Conservation (phyloP, 1,140 invertebrate species). For the Drosophila melanica region DNA sequence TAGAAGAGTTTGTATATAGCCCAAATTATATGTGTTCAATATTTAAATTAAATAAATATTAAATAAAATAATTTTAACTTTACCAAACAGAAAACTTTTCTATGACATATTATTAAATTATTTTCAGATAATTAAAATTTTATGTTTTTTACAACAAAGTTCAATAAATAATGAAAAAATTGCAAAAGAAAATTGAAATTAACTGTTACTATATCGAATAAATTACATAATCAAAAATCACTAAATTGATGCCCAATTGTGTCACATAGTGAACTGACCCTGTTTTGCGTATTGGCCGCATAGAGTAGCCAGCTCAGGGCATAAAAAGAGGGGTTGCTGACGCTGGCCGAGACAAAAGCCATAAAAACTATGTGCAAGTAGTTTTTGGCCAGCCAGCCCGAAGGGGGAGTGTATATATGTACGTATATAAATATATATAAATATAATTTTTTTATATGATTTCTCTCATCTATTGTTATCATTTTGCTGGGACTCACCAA, state of each 20-base stretch:
- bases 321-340: slow-evolving; percentile 33
- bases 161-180: too few relatives aligned
- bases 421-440: neutral
- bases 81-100: too few relatives aligned
- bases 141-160: too few relatives aligned
- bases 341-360: slow-evolving; percentile 55
- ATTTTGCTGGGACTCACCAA: slow-evolving; percentile 86
- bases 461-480: neutral
- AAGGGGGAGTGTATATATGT: neutral
- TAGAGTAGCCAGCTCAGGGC: slow-evolving; percentile 9
- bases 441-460: neutral
- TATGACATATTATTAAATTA: too few relatives aligned
- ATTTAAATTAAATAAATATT: too few relatives aligned
- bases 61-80: too few relatives aligned
- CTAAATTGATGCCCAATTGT: neutral
- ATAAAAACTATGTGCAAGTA: slow-evolving; percentile 59
- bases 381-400: slow-evolving; percentile 25
- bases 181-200: too few relatives aligned
- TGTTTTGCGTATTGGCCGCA: neutral
- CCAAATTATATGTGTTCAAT: too few relatives aligned
- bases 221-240: neutral
- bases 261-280: slow-evolving; percentile 14
- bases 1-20: too few relatives aligned
- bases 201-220: too few relatives aligned
- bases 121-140: too few relatives aligned